Evolutionary conservation across 2,888 invertebrate species (phyloP), one percentile per base, ranked within the genome.

Genomic region (Trichopoda pennipes): DNA sequence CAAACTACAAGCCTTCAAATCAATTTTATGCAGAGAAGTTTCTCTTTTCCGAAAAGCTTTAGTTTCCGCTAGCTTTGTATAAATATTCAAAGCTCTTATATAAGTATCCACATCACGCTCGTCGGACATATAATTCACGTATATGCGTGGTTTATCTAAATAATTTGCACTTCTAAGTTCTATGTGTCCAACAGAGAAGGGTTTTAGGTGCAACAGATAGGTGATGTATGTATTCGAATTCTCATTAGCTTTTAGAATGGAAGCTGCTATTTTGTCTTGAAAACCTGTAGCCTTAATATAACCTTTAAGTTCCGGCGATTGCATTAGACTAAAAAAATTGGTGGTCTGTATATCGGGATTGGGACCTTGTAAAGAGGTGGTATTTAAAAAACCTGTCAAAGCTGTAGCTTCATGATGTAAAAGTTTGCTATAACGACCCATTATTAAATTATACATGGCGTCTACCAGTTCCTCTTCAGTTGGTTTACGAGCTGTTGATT

Each of bases 1-100:
- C 14, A 93, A 93, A 76, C 94, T 93, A 87, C 97, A 97, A 0
- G 95, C 95, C 0, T 96, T 96, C 92, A 97, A 92, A 0, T 95
- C 94, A 55, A 95, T 94, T 73, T 93, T 94, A 84, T 96, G 86
- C 3, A 92, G 69, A 19, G 90, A 81, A 0, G 92, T 90, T 21
- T 92, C 90, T 4, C 91, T 86, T 2, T 90, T 86, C 19, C 87
- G 86, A 51, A 93, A 91, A 0, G 92, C 88, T 42, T 89, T 84
- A 0, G 93, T 92, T 19, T 91, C 84, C 0, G 91, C 86, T 17
- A 93, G 64, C 28, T 87, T 85, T 23, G 88, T 86, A 73, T 89
- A 89, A 74, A 89, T 88, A 10, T 90, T 89, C 4, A 90, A 80
- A 0, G 90, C 90, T 3, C 90, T 85, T 21, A 90, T 86, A 23